Conservation (phyloP, 2,113 vertebrate genomes). For the Polypterus bichir region DNA sequence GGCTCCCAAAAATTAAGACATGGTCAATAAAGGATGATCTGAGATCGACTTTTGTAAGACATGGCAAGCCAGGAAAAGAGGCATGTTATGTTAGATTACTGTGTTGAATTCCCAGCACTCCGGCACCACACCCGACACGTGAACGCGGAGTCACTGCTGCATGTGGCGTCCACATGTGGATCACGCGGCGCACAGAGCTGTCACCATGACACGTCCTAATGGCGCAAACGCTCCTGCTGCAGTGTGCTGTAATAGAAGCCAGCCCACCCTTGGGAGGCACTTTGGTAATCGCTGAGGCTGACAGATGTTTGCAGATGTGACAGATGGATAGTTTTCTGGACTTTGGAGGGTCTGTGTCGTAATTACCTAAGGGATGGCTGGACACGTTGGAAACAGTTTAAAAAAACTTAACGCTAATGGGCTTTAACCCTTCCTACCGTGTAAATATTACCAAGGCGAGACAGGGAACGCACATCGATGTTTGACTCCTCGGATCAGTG, state of each 20-base stretch:
- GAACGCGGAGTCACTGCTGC: constrained; percentile 2
- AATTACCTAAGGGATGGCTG: neutral
- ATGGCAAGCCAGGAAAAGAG: too few relatives aligned
- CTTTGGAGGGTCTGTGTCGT: constrained; percentile 10
- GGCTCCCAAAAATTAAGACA: too few relatives aligned
- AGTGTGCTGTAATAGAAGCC: constrained; percentile 15
- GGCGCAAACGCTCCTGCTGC: constrained; percentile 3
- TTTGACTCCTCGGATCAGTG: too few relatives aligned
- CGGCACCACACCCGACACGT: too few relatives aligned
- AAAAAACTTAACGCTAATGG: constrained; percentile 14
- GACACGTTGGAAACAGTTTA: constrained; percentile 21
- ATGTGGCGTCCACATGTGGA: constrained; percentile 44
- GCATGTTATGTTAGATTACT: too few relatives aligned
- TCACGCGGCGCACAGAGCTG: neutral
- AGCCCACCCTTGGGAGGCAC: constrained; percentile 17
- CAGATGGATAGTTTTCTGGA: constrained; percentile 25
- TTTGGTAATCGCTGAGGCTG: constrained; percentile 27
- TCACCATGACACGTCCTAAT: constrained; percentile 7
- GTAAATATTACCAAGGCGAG: too few relatives aligned
- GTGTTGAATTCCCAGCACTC: too few relatives aligned
- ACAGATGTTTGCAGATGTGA: constrained; percentile 26
- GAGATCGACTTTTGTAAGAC: too few relatives aligned
- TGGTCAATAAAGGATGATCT: too few relatives aligned
- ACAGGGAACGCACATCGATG: too few relatives aligned
- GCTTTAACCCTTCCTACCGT: too few relatives aligned